Base-by-base conservation (phyloP, 2,888 invertebrate species). In the Mesoligia furuncula region DNA sequence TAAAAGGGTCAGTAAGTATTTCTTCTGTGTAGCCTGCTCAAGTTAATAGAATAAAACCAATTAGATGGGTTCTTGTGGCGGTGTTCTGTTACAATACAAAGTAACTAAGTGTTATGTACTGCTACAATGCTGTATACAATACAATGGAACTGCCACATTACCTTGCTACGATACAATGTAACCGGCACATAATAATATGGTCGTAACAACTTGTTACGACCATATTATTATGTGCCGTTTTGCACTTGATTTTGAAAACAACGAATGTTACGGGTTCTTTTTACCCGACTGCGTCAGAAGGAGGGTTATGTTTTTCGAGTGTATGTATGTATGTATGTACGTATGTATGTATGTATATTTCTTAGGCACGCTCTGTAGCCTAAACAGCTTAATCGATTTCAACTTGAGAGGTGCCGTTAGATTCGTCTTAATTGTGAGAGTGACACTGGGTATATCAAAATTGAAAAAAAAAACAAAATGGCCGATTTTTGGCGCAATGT, bases 1-100 rank as follows among this genome's bases (percentile, higher is more conserved):
- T 27, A 51, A 31, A 59, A 48, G 31, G 24, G 31, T 39, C n/a
- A 39, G 48, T 36, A 39, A 73, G 74, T 39, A 61, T 78, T 65
- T 79, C 42, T 42, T 57, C 15, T 48, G 31, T n/a, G 15, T 61
- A 24, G 36, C 57, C 54, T 65, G 42, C 61, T 31, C 11, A 45
- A 69, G 73, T 48, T 65, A 65, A 73, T 59, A 31, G 15, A 77
- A 79, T 42, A 65, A 73, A 79, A 73, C 48, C 48, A 73, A 79
- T 79, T 57, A 79, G 71, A 48, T 9, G 27, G 31, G 20, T 64
- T 51, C 27, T 31, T 27, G 78, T 54, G 61, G 15, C n/a, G 24
- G 17, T 15, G 17, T 15, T 24, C 62, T 39, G 27, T 36, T 20
- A 71, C 64, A 27, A 9, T 20, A 71, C 57, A 27, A 9, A 57